Evolutionary conservation across 2,888 invertebrate species (phyloP).

Genomic region (Chrysolina oricalcia): DNA sequence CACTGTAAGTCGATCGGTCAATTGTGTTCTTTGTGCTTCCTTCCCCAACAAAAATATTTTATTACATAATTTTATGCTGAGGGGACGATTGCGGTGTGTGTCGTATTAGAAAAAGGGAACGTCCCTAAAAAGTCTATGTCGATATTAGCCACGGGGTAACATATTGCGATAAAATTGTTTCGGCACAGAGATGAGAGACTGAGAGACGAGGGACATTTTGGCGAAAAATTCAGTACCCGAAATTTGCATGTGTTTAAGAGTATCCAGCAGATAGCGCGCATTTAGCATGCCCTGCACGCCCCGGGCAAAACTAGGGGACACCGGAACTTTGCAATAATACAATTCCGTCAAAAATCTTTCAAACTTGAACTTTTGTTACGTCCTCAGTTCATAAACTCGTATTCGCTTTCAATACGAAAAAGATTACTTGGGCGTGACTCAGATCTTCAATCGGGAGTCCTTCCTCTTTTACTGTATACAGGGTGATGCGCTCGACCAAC

Average conservation of each 20-base stretch:
- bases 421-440: slow-evolving; percentile 27
- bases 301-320: slow-evolving; percentile 42
- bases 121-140: slow-evolving; percentile 62
- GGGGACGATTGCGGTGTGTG: slow-evolving; percentile 43
- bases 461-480: background rate
- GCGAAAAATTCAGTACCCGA: slow-evolving; percentile 39
- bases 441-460: slow-evolving; percentile 1
- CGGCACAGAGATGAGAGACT: slow-evolving; percentile 19
- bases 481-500: slow-evolving; percentile 2
- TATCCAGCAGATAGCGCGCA: slow-evolving; percentile 28
- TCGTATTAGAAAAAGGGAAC: slow-evolving; percentile 56
- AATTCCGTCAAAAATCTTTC: slow-evolving; percentile 38
- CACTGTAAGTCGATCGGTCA: slow-evolving; percentile 42
- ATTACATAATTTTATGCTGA: slow-evolving; percentile 50
- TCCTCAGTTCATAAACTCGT: slow-evolving; percentile 37
- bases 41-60: slow-evolving; percentile 50
- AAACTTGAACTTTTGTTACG: slow-evolving; percentile 34
- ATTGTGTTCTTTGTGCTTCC: slow-evolving; percentile 37
- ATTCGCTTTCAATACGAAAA: slow-evolving; percentile 40
- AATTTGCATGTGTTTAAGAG: slow-evolving; percentile 41
- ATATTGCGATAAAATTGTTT: slow-evolving; percentile 55
- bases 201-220: slow-evolving; percentile 36
- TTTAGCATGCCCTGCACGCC: slow-evolving; percentile 43
- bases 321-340: slow-evolving; percentile 41
- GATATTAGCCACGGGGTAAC: slow-evolving; percentile 58